These are phyloP conservation scores for Trematomus bernacchii DNA, from an alignment of 2,797 vertebrate species.

Conservation along the genomic window DNA sequence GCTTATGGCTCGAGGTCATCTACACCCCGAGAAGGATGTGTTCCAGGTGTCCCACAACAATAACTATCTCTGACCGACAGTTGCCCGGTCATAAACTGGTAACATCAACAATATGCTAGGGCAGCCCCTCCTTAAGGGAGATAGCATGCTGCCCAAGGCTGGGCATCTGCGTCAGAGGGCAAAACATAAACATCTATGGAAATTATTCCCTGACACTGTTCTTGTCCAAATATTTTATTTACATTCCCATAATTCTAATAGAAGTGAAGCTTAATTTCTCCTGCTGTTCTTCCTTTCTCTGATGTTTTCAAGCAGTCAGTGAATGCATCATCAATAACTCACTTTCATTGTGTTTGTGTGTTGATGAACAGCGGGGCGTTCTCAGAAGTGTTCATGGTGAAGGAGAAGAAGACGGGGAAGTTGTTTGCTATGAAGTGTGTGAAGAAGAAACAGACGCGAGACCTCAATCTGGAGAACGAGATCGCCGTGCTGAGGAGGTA, in stretches of 20 bases:
- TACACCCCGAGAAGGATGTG: too few species aligned
- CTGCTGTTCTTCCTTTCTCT: not conserved
- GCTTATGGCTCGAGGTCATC: too few species aligned
- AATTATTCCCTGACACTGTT: not conserved
- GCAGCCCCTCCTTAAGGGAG: too few species aligned
- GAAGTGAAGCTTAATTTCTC: constrained; percentile 15
- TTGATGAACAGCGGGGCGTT: constrained; percentile 91
- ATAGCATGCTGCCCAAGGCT: too few species aligned
- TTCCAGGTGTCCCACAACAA: too few species aligned
- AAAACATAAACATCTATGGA: too few species aligned
- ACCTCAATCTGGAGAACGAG: constrained; percentile 95
- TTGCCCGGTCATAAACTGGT: too few species aligned
- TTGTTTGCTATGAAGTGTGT: constrained; percentile 96
- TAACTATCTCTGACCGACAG: too few species aligned
- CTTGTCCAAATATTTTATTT: not conserved
- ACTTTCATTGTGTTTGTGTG: constrained; percentile 23
- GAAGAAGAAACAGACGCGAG: constrained; percentile 92
- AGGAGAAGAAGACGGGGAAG: constrained; percentile 93
- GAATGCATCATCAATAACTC: not conserved
- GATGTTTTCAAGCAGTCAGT: constrained; percentile 20
- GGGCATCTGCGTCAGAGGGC: too few species aligned
- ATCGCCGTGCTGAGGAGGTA: constrained; percentile 94
- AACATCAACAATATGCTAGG: too few species aligned
- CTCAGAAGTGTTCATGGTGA: constrained; percentile 97
- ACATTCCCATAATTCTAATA: constrained; percentile 4